Conservation (phyloP, 2,113 vertebrate species). For the Saccopteryx leptura region DNA sequence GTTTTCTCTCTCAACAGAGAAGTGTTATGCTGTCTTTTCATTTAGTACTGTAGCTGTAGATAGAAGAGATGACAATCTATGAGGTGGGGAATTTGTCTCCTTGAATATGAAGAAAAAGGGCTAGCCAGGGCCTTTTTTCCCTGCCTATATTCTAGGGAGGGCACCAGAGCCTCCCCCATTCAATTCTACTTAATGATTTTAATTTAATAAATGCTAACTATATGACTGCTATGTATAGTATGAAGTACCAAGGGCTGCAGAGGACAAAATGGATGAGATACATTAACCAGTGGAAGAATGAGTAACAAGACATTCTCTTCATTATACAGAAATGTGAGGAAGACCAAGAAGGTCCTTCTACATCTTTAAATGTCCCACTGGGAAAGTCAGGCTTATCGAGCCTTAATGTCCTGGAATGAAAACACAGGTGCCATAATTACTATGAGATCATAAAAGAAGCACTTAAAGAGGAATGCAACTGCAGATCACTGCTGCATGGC, state of each 20-base stretch:
- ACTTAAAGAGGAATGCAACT: background rate
- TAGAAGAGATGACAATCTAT: background rate
- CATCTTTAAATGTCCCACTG: constrained; percentile 38
- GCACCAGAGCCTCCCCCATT: background rate
- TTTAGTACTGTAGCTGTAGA: background rate
- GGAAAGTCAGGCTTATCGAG: constrained; percentile 36
- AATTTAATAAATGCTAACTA: background rate
- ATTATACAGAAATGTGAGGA: background rate
- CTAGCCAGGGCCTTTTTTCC: background rate
- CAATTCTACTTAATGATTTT: background rate
- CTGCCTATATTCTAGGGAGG: background rate
- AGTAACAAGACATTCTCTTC: background rate
- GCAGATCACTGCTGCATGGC: background rate
- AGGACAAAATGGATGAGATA: background rate
- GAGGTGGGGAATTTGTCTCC: background rate
- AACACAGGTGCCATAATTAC: constrained; percentile 9
- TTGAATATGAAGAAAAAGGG: background rate
- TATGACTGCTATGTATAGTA: background rate
- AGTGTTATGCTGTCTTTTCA: background rate
- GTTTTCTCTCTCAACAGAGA: background rate
- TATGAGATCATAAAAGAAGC: background rate
- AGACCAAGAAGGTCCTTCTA: constrained; percentile 14
- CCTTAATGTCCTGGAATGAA: constrained; percentile 40
- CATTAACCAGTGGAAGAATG: background rate
- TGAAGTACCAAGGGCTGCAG: background rate